These are phyloP conservation scores for Abscondita cerata DNA, from an alignment of 2,888 invertebrate species.

Conservation along the genomic window DNA sequence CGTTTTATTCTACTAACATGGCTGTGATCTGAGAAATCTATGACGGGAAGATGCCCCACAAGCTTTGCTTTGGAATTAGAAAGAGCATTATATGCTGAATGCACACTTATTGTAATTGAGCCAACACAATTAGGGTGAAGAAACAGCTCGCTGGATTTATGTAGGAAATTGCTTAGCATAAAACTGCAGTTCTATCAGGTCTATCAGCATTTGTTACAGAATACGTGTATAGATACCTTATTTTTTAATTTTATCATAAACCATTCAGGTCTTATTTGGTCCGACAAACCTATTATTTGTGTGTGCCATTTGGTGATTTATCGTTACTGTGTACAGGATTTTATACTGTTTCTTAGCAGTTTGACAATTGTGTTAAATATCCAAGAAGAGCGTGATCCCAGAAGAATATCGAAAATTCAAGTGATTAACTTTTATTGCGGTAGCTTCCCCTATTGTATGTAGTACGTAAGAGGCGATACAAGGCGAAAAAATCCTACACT, in stretches of 20 bases:
- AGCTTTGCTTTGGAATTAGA: conserved; percentile 91
- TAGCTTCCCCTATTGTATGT: conserved; percentile 87
- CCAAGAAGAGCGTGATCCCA: conserved; percentile 80
- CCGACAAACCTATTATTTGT: conserved; percentile 73
- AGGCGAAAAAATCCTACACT: conserved; percentile 82
- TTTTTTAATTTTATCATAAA: background rate
- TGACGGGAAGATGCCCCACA: conserved; percentile 90
- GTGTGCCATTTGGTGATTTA: conserved; percentile 79
- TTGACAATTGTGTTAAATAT: conserved; percentile 96
- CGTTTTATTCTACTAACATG: conserved; percentile 68
- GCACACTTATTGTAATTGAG: conserved; percentile 90
- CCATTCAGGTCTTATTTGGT: conserved; percentile 74
- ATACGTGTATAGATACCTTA: conserved; percentile 60
- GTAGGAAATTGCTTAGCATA: conserved; percentile 95
- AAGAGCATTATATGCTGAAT: conserved; percentile 85
- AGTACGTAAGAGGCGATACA: conserved; percentile 83
- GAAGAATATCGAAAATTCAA: conserved; percentile 75
- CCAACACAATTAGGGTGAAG: conserved; percentile 90
- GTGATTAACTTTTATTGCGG: conserved; percentile 74
- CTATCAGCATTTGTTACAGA: conserved; percentile 77
- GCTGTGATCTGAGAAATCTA: conserved; percentile 92
- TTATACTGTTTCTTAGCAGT: conserved; percentile 94
- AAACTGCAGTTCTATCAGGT: conserved; percentile 86
- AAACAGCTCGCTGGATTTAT: conserved; percentile 93
- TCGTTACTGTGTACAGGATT: conserved; percentile 87